These are phyloP conservation scores for Spea multiplicata DNA, from an alignment of 2,113 vertebrate genomes.

Conservation along the genomic window DNA sequence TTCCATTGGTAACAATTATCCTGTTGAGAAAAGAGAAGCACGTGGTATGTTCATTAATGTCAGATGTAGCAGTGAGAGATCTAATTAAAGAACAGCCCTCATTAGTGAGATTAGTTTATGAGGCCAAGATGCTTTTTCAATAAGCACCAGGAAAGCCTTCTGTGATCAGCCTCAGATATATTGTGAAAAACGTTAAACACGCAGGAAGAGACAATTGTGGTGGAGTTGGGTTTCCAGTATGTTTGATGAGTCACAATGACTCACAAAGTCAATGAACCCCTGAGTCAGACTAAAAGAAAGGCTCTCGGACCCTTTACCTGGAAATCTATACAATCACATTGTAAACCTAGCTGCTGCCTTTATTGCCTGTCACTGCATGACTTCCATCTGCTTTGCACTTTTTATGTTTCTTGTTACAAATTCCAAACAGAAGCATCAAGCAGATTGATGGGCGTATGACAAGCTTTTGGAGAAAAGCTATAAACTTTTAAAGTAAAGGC, in stretches of 20 bases:
- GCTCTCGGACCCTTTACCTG: slow-evolving; percentile 30
- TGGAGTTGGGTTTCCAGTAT: slow-evolving; percentile 29
- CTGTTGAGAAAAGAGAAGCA: slow-evolving; percentile 9
- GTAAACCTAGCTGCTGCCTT: slow-evolving; percentile 37
- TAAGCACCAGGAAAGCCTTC: slow-evolving; percentile 20
- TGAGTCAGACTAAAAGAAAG: slow-evolving; percentile 36
- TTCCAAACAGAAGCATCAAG: slow-evolving; percentile 23
- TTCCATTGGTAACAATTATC: not conserved
- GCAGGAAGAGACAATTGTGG: slow-evolving; percentile 14
- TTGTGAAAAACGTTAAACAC: not conserved
- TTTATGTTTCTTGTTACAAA: slow-evolving; percentile 25
- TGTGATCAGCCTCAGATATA: not conserved
- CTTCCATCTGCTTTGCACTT: slow-evolving; percentile 38
- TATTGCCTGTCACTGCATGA: slow-evolving; percentile 27
- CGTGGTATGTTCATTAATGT: slow-evolving; percentile 1
- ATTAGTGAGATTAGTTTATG: slow-evolving; percentile 26
- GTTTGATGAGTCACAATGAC: slow-evolving; percentile 36
- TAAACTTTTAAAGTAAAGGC: slow-evolving; percentile 28
- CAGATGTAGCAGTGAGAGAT: slow-evolving; percentile 8
- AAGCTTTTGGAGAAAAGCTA: slow-evolving; percentile 16
- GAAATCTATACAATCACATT: slow-evolving; percentile 32
- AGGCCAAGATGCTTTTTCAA: slow-evolving; percentile 9
- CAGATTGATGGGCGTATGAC: slow-evolving; percentile 4
- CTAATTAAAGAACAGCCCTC: slow-evolving; percentile 17
- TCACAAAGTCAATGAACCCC: slow-evolving; percentile 18